These are phyloP conservation scores for Acrobasis consociella DNA, from an alignment of 2,888 invertebrate species.

Conservation along the genomic window DNA sequence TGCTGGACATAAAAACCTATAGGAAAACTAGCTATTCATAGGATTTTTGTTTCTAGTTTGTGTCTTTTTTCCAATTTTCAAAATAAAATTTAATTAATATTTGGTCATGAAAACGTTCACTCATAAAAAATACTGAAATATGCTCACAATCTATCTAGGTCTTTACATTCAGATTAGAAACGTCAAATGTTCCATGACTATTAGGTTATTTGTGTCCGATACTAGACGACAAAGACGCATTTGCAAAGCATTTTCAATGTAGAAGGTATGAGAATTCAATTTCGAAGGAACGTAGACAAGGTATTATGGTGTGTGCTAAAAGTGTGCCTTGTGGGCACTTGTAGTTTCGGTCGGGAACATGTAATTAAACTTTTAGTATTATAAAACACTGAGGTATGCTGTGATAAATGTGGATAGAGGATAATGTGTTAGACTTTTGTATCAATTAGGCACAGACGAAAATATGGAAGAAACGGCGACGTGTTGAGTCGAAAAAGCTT, in stretches of 20 bases:
- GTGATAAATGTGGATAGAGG: constrained; percentile 61
- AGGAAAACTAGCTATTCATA: no score
- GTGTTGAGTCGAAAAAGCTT: constrained; percentile 24
- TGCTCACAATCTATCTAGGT: no score
- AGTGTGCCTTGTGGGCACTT: constrained; percentile 68
- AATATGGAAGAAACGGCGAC: neutral
- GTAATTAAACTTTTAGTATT: constrained; percentile 45
- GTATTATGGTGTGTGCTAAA: constrained; percentile 53
- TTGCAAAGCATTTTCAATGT: neutral
- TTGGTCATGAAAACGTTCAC: no score
- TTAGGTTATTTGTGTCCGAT: neutral
- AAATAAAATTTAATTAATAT: no score
- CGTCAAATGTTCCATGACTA: no score
- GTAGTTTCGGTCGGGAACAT: constrained; percentile 42
- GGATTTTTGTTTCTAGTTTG: no score
- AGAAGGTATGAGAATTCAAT: constrained; percentile 16
- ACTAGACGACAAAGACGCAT: neutral
- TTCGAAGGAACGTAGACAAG: constrained; percentile 33
- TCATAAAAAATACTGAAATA: no score
- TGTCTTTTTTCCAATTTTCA: no score
- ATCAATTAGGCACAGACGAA: constrained; percentile 15
- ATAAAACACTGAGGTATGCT: constrained; percentile 56
- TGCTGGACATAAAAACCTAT: no score
- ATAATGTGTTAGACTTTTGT: constrained; percentile 47
- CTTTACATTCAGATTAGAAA: no score